These are phyloP conservation scores for Pseudococcus longispinus DNA, from an alignment of 2,888 invertebrate genomes.

Conservation along the genomic window DNA sequence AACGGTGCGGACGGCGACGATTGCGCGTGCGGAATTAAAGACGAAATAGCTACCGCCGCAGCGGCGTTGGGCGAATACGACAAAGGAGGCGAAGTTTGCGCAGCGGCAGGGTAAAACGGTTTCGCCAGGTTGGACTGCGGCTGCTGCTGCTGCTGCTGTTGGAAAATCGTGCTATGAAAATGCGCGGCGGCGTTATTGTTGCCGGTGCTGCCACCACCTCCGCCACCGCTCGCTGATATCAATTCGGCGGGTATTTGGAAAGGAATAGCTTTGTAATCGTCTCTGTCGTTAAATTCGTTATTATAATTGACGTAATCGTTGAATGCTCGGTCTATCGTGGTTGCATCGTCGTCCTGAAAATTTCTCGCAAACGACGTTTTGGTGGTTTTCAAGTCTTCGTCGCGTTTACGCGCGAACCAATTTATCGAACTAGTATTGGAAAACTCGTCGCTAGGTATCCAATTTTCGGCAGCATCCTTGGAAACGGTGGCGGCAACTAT, in stretches of 20 bases:
- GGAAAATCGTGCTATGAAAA: background rate
- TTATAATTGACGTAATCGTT: background rate
- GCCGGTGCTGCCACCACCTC: background rate
- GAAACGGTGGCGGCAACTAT: background rate
- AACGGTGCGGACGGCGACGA: background rate
- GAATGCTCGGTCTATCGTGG: background rate
- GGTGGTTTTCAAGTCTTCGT: background rate
- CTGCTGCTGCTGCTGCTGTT: background rate
- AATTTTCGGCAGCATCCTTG: background rate
- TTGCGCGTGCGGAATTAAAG: background rate
- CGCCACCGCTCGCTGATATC: background rate
- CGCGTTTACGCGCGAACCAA: background rate
- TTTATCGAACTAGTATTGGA: constrained; percentile 7
- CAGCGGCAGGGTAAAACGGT: background rate
- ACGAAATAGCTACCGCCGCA: background rate
- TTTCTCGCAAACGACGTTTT: background rate
- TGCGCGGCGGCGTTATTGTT: background rate
- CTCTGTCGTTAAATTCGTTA: background rate
- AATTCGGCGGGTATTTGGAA: background rate
- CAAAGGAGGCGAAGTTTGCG: background rate
- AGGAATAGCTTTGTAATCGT: background rate
- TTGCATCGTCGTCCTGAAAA: background rate
- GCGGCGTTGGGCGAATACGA: background rate
- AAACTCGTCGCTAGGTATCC: background rate
- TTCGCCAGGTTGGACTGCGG: background rate